Evolutionary conservation across 2,113 vertebrate species (phyloP), one percentile per base, ranked within the genome.

Genomic region (Piprites chloris): DNA sequence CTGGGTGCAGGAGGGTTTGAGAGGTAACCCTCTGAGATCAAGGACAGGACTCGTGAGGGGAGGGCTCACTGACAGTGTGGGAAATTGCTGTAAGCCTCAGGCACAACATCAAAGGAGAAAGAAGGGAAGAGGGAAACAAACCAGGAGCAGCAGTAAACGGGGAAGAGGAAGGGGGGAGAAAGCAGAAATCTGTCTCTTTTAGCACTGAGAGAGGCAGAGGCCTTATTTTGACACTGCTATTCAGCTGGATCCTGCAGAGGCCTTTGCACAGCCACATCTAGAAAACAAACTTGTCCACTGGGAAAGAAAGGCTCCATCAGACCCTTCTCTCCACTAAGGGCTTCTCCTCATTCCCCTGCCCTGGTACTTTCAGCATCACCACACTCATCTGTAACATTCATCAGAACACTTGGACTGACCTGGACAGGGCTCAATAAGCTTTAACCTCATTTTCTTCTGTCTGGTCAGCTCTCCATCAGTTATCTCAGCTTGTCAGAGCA

Each of bases 101-200:
- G 95, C 89, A 95, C 74, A 85, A 91, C 84, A 94, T 87, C 91
- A 95, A 95, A 94, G 91, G 92, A 92, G 58, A 93, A 95, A 90
- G 87, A 95, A 94, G 89, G 93, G 50, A 94, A 78, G 89, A 87
- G 87, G 44, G 89, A 95, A 74, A 69, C 72, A 49, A 95, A 92
- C 18, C 93, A 97, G 94, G 84, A 96, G 84, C 91, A 87, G 86
- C 87, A 95, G 66, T 92, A 82, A 96, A 89, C 49, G 73, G 89
- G 77, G 84, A 91, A 94, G 91, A 95, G n/a, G 44, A 73, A 56
- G 68, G 85, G 69, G 79, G 89, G 69, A 91, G 90, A 22, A 73
- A 95, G 92, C 95, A 95, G 90, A 88, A 22, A 73, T 94, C 95
- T 95, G 88, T 86, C 35, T 74, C 91, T 85, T 87, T 86, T 79